phyloP scores from a whole-genome alignment of 2,113 vertebrate species.

The Colinus virginianus region DNA sequence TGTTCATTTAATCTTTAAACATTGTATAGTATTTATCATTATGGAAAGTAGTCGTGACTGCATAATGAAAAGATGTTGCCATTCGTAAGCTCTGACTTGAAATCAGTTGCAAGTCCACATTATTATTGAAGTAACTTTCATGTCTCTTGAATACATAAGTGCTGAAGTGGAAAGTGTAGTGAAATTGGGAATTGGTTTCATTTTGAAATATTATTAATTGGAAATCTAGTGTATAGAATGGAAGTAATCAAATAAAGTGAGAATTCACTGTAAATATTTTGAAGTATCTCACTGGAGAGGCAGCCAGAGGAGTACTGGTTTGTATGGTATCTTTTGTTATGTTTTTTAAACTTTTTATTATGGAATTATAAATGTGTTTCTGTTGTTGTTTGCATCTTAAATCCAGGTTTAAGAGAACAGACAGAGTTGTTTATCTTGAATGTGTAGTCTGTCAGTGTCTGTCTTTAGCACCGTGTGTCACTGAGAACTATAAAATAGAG shows the following conservation, averaged over 20 bases:
- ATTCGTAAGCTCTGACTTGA: neutral
- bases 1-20: slow-evolving; percentile 12
- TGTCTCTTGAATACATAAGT: neutral
- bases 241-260: slow-evolving; percentile 46
- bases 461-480: neutral
- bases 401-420: neutral
- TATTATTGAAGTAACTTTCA: neutral
- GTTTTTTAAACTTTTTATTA: neutral
- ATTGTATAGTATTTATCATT: slow-evolving; percentile 11
- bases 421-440: neutral
- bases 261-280: slow-evolving; percentile 9
- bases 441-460: neutral
- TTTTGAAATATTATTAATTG: slow-evolving; percentile 19
- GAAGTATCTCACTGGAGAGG: slow-evolving; percentile 41
- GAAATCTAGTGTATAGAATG: slow-evolving; percentile 5
- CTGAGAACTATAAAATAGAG: neutral
- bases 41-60: neutral
- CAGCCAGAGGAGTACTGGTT: neutral
- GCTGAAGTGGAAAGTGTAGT: slow-evolving; percentile 5
- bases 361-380: neutral
- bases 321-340: neutral
- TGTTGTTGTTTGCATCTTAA: neutral
- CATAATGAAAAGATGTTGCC: neutral
- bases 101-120: neutral
- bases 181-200: neutral